Conservation (phyloP, 2,888 invertebrate species). For the Gari tellinella region DNA sequence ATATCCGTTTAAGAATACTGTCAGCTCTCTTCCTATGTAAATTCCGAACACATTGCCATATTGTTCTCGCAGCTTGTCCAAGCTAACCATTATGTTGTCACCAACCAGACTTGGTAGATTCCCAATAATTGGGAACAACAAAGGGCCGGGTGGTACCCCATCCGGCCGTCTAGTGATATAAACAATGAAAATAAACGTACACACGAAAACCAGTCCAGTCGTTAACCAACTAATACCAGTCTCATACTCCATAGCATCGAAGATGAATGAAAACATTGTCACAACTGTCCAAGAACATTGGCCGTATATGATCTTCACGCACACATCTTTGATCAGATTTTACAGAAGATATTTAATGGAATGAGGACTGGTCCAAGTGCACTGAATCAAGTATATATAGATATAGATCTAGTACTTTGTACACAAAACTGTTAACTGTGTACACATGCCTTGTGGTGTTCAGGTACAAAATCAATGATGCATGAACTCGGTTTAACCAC, state of each 20-base stretch:
- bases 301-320: too few species aligned
- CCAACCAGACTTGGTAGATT: constrained; percentile 38
- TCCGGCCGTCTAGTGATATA: constrained; percentile 27
- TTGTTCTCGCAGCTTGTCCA: constrained; percentile 16
- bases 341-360: too few species aligned
- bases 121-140: constrained; percentile 44
- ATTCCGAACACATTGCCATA: constrained; percentile 49
- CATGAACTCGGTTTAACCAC: too few species aligned
- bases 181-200: constrained; percentile 29
- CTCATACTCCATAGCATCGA: not conserved
- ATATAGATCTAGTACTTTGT: too few species aligned
- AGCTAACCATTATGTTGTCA: constrained; percentile 9
- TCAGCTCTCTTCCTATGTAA: constrained; percentile 39
- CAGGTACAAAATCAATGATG: too few species aligned
- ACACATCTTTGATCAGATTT: too few species aligned
- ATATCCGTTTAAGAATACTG: constrained; percentile 45
- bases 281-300: too few species aligned
- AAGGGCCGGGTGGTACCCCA: constrained; percentile 42
- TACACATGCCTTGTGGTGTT: too few species aligned
- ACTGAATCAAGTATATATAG: too few species aligned
- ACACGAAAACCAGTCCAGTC: constrained; percentile 31
- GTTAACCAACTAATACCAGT: constrained; percentile 7
- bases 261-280: too few species aligned
- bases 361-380: too few species aligned
- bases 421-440: too few species aligned